Percentiles rank a stretch among this genome's conserved stretches.
Evolutionary conservation across 2,797 vertebrate genomes (phyloP).

Genomic region (Aviceda leuphotes): DNA sequence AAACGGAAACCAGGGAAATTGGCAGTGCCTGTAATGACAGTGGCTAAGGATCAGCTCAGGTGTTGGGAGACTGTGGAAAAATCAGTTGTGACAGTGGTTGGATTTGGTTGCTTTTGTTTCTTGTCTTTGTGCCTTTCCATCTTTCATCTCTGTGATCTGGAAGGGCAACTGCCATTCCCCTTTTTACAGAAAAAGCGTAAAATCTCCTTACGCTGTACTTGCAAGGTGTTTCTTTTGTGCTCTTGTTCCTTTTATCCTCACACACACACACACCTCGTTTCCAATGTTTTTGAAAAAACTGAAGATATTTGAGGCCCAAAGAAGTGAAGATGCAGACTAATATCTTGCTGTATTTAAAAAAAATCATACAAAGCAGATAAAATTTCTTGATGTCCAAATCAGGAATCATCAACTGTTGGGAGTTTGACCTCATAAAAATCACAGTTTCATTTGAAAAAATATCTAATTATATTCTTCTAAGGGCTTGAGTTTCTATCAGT

Average conservation of each 20-base stretch:
- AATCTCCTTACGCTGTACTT: background rate
- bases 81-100: background rate
- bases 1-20: background rate
- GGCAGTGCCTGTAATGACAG: background rate
- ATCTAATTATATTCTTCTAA: background rate
- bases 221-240: background rate
- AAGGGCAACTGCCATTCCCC: background rate
- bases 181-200: background rate
- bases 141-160: background rate
- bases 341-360: background rate
- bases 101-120: background rate
- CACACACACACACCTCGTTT: background rate
- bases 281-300: background rate
- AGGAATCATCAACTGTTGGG: background rate
- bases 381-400: background rate
- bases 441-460: background rate
- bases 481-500: background rate
- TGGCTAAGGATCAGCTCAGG: background rate
- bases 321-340: background rate
- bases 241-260: background rate
- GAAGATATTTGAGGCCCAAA: background rate
- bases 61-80: background rate
- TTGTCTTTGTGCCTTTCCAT: background rate
- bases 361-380: background rate
- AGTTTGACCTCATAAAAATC: background rate